Evolutionary conservation across 2,113 vertebrate species (phyloP).

Genomic region (Melanerpes aurifrons): DNA sequence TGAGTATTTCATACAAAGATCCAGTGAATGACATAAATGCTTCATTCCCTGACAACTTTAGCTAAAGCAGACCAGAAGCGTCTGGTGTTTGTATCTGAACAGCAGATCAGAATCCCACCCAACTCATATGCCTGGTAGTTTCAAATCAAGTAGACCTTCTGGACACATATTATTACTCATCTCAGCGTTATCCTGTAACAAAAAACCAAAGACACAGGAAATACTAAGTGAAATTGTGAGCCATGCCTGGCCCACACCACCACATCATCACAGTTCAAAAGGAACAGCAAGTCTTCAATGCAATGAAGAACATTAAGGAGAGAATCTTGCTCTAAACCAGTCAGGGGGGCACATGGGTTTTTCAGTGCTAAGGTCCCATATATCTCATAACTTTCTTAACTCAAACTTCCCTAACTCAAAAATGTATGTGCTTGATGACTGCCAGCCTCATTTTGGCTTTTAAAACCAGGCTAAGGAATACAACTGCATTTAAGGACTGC

Average conservation of each 20-base stretch:
- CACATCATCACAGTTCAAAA: not conserved
- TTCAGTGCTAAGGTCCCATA: not conserved
- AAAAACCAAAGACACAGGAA: not conserved
- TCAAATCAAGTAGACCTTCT: not conserved
- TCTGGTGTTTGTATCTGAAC: not conserved
- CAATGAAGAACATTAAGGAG: not conserved
- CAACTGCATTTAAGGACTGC: not conserved
- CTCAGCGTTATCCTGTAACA: not conserved
- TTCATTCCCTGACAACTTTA: not conserved
- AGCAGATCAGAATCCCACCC: not conserved
- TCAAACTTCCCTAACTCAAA: not conserved
- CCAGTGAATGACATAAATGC: not conserved
- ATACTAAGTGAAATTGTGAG: not conserved
- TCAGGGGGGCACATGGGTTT: not conserved
- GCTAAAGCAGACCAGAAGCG: not conserved
- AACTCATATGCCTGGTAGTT: not conserved
- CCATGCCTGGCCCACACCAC: not conserved
- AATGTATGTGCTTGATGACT: not conserved
- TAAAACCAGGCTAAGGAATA: not conserved
- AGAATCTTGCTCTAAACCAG: not conserved
- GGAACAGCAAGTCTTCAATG: not conserved
- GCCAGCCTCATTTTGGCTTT: not conserved
- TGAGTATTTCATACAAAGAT: not conserved
- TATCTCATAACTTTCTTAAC: not conserved
- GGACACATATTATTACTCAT: not conserved